phyloP scores from a whole-genome alignment of 2,113 vertebrate species.

The Nematolebias whitei region DNA sequence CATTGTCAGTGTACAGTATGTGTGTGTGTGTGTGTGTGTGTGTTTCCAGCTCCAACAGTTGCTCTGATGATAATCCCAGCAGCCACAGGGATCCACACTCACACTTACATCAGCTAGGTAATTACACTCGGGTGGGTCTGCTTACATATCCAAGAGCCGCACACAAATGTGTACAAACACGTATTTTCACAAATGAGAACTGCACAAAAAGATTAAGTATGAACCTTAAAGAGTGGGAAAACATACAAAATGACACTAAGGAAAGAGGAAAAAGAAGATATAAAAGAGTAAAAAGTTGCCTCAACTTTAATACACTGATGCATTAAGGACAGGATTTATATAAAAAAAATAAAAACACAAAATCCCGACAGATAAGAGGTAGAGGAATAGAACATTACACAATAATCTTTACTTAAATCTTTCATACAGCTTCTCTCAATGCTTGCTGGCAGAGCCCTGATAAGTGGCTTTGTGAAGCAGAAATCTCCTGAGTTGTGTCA shows the following conservation, averaged over 20 bases:
- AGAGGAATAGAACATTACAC: slow-evolving; percentile 28
- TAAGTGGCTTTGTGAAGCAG: slow-evolving; percentile 67
- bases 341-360: slow-evolving; percentile 34
- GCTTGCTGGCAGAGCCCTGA: slow-evolving; percentile 61
- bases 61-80: slow-evolving; percentile 77
- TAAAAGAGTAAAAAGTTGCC: slow-evolving; percentile 11
- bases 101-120: slow-evolving; percentile 70
- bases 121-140: slow-evolving; percentile 70
- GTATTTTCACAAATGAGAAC: slow-evolving; percentile 39
- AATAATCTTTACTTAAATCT: slow-evolving; percentile 67
- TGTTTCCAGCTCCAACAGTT: slow-evolving; percentile 67
- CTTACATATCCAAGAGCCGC: slow-evolving; percentile 61
- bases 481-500: slow-evolving; percentile 59
- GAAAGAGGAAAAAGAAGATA: slow-evolving; percentile 30
- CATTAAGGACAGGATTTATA: slow-evolving; percentile 29
- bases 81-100: slow-evolving; percentile 70
- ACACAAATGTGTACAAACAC: slow-evolving; percentile 40
- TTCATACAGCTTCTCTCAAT: slow-evolving; percentile 58
- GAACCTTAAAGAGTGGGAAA: slow-evolving; percentile 47
- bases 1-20: slow-evolving; percentile 57
- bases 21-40: slow-evolving; percentile 45
- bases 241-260: slow-evolving; percentile 25
- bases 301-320: slow-evolving; percentile 24
- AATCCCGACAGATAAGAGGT: slow-evolving; percentile 36
- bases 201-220: slow-evolving; percentile 48